These are phyloP conservation scores for Myotis daubentonii DNA, from an alignment of 2,797 vertebrate genomes.

Conservation along the genomic window DNA sequence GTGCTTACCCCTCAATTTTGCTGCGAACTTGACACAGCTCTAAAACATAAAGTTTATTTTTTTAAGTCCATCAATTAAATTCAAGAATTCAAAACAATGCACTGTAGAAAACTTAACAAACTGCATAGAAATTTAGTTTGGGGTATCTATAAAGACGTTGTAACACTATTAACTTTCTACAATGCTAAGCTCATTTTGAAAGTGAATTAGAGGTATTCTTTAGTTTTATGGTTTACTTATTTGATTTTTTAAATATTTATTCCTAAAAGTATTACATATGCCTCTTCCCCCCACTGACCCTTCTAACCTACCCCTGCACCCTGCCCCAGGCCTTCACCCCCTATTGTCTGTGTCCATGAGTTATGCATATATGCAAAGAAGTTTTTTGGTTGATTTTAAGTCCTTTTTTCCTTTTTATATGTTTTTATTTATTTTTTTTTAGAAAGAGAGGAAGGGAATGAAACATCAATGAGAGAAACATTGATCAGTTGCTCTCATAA, in stretches of 20 bases:
- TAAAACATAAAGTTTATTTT: not conserved
- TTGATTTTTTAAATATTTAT: not conserved
- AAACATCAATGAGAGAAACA: not conserved
- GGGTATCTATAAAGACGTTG: not conserved
- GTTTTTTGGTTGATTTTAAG: not conserved
- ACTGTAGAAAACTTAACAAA: not conserved
- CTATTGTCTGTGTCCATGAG: too few species aligned
- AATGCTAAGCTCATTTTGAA: not conserved
- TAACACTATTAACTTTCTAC: not conserved
- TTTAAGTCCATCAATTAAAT: not conserved
- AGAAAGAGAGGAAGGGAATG: not conserved
- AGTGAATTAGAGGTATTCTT: not conserved
- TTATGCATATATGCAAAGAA: too few species aligned
- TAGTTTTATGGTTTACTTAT: not conserved
- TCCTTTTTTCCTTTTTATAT: not conserved
- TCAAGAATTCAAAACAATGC: not conserved
- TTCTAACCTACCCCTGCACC: too few species aligned
- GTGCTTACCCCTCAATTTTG: not conserved
- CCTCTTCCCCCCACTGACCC: too few species aligned
- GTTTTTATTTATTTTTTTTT: not conserved
- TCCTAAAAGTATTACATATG: too few species aligned
- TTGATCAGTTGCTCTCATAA: not conserved
- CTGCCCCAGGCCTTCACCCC: too few species aligned
- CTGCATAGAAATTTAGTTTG: not conserved
- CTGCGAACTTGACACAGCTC: not conserved